These are phyloP conservation scores for Dermatophagoides farinae DNA, from an alignment of 1,140 invertebrate species.

Conservation along the genomic window DNA sequence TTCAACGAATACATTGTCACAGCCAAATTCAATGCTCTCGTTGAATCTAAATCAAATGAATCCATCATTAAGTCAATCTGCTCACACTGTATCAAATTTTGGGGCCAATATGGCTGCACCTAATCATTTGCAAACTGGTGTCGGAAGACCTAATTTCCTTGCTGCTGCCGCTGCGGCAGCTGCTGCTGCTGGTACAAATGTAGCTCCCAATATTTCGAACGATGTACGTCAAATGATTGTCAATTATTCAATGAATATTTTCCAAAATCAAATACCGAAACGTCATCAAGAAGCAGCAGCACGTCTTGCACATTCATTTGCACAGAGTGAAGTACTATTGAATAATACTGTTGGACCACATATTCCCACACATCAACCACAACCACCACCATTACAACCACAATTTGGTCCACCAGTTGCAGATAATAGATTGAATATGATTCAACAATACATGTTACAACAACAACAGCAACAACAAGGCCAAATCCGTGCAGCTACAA, in stretches of 20 bases:
- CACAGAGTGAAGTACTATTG: neutral
- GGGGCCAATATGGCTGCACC: no score
- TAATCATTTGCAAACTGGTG: no score
- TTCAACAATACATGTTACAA: neutral
- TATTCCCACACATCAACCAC: neutral
- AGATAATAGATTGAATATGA: neutral
- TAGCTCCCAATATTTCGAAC: neutral
- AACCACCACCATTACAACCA: neutral
- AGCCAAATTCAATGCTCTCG: neutral
- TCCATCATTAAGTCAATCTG: neutral
- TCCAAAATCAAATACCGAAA: conserved; percentile 6
- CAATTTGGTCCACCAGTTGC: neutral
- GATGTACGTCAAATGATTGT: neutral
- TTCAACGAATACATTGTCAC: neutral
- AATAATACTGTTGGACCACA: no score
- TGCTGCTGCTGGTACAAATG: no score
- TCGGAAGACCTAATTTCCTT: no score
- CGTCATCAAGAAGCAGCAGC: conserved; percentile 7
- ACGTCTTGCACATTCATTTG: neutral
- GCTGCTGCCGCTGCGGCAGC: no score
- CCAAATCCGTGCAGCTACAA: neutral
- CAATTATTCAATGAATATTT: conserved; percentile 6
- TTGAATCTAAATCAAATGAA: neutral
- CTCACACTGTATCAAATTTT: neutral
- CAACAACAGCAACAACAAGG: neutral